Conservation (phyloP, 2,888 invertebrate genomes). For the Petrophora chlorosata region DNA sequence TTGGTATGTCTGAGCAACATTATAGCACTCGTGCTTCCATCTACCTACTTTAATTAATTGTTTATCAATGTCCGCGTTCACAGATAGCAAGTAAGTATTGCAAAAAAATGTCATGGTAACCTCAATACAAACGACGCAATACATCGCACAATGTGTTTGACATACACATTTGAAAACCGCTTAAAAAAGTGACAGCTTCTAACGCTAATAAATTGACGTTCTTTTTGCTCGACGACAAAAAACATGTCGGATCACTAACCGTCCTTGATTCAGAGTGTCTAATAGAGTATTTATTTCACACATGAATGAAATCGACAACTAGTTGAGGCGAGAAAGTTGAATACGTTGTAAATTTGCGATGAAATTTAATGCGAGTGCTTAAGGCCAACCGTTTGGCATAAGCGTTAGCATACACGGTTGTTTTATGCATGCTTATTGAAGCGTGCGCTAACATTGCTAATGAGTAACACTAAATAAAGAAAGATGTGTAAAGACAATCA, state of each 20-base stretch:
- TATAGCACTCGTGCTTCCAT: no score
- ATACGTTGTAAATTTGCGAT: slow-evolving; percentile 39
- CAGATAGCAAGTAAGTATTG: neutral
- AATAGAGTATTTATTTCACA: slow-evolving; percentile 17
- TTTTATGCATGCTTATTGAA: slow-evolving; percentile 29
- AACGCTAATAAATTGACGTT: slow-evolving; percentile 8
- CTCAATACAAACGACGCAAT: slow-evolving; percentile 5
- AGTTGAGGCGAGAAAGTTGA: slow-evolving; percentile 49
- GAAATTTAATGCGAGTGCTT: slow-evolving; percentile 32
- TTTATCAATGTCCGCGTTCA: neutral
- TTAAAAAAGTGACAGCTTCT: slow-evolving; percentile 5
- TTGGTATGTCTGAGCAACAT: no score
- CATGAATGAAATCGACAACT: slow-evolving; percentile 39
- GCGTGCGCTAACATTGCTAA: slow-evolving; percentile 21
- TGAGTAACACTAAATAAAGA: slow-evolving; percentile 15
- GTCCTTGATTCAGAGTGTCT: slow-evolving; percentile 8
- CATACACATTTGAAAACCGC: neutral
- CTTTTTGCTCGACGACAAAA: slow-evolving; percentile 22
- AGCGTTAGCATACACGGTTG: slow-evolving; percentile 33
- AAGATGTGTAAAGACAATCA: slow-evolving; percentile 13
- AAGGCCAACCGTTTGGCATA: slow-evolving; percentile 27
- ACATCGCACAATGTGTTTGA: neutral
- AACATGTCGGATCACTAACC: slow-evolving; percentile 20
- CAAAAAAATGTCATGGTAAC: slow-evolving; percentile 15
- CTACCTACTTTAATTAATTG: no score